Conservation (phyloP, 2,888 invertebrate species). For the Plebejus anna region DNA sequence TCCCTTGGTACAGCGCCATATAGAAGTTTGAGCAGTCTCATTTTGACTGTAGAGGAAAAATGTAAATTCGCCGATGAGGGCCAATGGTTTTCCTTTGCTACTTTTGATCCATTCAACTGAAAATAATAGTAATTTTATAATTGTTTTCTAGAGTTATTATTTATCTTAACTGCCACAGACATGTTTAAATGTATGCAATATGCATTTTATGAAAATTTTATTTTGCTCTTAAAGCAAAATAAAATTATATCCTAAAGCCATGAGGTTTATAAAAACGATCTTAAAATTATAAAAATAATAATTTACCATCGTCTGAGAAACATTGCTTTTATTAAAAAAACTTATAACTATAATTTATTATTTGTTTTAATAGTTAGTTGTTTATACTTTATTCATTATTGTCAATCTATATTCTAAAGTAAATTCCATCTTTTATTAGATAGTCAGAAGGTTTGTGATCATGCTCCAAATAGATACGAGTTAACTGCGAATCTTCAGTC, state of each 20-base stretch:
- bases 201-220: too few species aligned
- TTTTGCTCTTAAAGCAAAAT: too few species aligned
- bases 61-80: slow-evolving; percentile 44
- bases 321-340: too few species aligned
- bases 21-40: slow-evolving; percentile 21
- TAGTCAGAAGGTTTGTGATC: neutral
- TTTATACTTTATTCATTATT: neutral
- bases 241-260: too few species aligned
- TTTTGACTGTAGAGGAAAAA: slow-evolving; percentile 41
- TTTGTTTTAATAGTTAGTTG: too few species aligned
- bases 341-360: too few species aligned
- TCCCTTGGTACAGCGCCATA: slow-evolving; percentile 39
- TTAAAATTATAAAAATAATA: too few species aligned
- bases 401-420: neutral
- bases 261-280: too few species aligned
- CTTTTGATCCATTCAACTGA: neutral
- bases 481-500: neutral
- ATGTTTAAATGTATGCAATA: too few species aligned
- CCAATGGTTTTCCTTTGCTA: neutral
- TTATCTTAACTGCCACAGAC: too few species aligned
- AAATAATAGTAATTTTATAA: slow-evolving; percentile 28
- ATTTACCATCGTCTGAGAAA: too few species aligned
- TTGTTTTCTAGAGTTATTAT: too few species aligned
- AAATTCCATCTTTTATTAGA: neutral
- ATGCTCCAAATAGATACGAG: neutral